Evolutionary conservation across 2,113 vertebrate genomes (phyloP), one percentile per base, ranked within the genome.

Genomic region (Ciconia maguari): DNA sequence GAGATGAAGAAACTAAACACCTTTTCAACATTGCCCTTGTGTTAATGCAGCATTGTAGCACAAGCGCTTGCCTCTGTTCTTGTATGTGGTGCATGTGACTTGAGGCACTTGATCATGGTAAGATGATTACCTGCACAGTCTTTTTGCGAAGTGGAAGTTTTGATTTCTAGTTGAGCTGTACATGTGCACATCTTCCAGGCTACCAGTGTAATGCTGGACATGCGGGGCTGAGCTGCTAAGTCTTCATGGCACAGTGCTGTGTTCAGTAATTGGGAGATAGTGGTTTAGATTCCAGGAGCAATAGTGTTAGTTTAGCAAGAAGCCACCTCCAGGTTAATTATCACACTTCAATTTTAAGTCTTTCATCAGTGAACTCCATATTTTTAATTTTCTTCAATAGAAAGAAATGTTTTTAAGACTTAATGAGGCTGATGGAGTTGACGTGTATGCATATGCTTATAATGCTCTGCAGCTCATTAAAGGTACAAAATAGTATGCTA

Each of bases 151-250:
- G n/a, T 1, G 2, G 6, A 27, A 62, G 15, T 25, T 72, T 51
- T 78, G 62, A 34, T 60, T 81, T 62, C 38, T 57, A 29, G 32
- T 62, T 32, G 32, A 72, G 58, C 11, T 62, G 17, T 61, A n/a
- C 0, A 0, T 61, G 9, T 42, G 14, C 11, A 6, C 8, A 3
- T 38, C n/a, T 51, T 75, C 19, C 0, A 3, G 60, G 27, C 16
- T 87, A 42, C 49, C 64, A 18, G 12, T 19, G 36, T 22, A 8
- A 8, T 7, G 30, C 3, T 21, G 18, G 36, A 71, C n/a, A 66
- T 20, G 48, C 0, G 3, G 36, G 41, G 25, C 27, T 41, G 64
- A 78, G 49, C 24, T 46, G 27, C 19, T 8, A 26, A 62, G 12
- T 66, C 65, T 82, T 44, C 24, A 14, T 14, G 22, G n/a, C 19